Conservation (phyloP, 2,113 vertebrate genomes). For the Larimichthys polyactis region DNA sequence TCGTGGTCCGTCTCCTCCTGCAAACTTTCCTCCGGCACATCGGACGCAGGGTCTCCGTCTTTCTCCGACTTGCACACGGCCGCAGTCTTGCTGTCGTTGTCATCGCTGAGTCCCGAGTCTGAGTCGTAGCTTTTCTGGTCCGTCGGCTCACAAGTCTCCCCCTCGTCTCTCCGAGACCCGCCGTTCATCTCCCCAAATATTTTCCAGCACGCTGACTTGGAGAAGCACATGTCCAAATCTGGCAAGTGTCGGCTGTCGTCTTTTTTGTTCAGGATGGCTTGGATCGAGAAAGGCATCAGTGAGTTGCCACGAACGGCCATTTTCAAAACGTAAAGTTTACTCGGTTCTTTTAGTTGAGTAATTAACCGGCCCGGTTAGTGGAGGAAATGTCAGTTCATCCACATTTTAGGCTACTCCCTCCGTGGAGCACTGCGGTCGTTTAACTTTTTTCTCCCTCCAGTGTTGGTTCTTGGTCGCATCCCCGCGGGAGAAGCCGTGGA, state of each 20-base stretch:
- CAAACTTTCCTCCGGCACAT: slow-evolving; percentile 79
- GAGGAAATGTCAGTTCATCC: slow-evolving; percentile 70
- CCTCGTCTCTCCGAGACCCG: slow-evolving; percentile 73
- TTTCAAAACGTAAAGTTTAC: slow-evolving; percentile 54
- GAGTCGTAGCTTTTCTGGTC: slow-evolving; percentile 86
- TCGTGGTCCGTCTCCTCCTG: slow-evolving; percentile 86
- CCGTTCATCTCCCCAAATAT: slow-evolving; percentile 86
- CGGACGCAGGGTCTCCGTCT: slow-evolving; percentile 74
- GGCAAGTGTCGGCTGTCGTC: slow-evolving; percentile 86
- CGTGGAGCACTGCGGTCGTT: slow-evolving; percentile 35
- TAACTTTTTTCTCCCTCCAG: slow-evolving; percentile 28
- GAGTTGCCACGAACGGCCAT: slow-evolving; percentile 90
- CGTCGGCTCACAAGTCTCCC: slow-evolving; percentile 72
- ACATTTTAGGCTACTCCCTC: slow-evolving; percentile 62
- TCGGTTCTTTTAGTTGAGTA: slow-evolving; percentile 48
- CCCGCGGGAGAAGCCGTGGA: slow-evolving; percentile 64
- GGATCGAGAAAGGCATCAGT: slow-evolving; percentile 94
- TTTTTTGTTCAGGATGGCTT: slow-evolving; percentile 94
- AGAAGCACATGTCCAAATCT: slow-evolving; percentile 84
- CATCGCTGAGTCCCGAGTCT: slow-evolving; percentile 88
- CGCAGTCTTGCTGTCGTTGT: slow-evolving; percentile 83
- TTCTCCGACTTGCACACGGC: slow-evolving; percentile 76
- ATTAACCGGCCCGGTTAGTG: slow-evolving; percentile 24
- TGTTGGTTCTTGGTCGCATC: slow-evolving; percentile 68
- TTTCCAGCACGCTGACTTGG: slow-evolving; percentile 90